A percentile compares a stretch with the other conserved stretches of the same genome.
These are phyloP conservation scores for Zaprionus gabonicus DNA, from an alignment of 1,140 invertebrate genomes.

Conservation along the genomic window DNA sequence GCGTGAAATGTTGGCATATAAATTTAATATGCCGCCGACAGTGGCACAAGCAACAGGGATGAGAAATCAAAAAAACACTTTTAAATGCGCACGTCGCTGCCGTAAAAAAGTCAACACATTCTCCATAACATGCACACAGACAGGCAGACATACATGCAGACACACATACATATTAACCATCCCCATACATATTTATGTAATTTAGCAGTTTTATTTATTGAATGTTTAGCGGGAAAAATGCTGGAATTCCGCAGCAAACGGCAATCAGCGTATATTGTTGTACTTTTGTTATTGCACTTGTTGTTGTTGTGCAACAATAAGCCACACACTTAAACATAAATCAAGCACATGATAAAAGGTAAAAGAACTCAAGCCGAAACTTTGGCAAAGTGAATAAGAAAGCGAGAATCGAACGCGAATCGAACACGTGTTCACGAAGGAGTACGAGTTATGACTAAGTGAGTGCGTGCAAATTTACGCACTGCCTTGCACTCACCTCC, in stretches of 20 bases:
- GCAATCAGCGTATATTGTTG: slow-evolving; percentile 49
- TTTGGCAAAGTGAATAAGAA: slow-evolving; percentile 4
- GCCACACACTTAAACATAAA: slow-evolving; percentile 46
- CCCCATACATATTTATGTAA: slow-evolving; percentile 51
- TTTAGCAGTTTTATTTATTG: slow-evolving; percentile 77
- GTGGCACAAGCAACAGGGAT: slow-evolving; percentile 14
- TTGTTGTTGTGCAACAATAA: slow-evolving; percentile 24
- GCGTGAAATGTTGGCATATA: slow-evolving; percentile 73
- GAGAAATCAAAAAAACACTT: slow-evolving; percentile 63
- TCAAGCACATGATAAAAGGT: slow-evolving; percentile 22
- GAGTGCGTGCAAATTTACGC: neutral
- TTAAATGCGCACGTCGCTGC: slow-evolving; percentile 75
- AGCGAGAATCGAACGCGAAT: neutral
- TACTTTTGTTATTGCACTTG: slow-evolving; percentile 13
- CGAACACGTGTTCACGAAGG: neutral
- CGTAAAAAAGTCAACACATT: slow-evolving; percentile 80
- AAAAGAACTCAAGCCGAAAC: slow-evolving; percentile 5
- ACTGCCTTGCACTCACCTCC: neutral
- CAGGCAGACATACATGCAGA: neutral
- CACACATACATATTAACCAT: neutral
- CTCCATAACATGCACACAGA: slow-evolving; percentile 25
- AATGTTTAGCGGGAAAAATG: slow-evolving; percentile 58
- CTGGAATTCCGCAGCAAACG: slow-evolving; percentile 12
- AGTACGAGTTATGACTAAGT: slow-evolving; percentile 2
- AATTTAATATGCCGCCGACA: slow-evolving; percentile 73